Percentiles rank a stretch among this genome's conserved stretches.
phyloP scores from a whole-genome alignment of 2,888 invertebrate genomes.

The Poecilus cupreus region DNA sequence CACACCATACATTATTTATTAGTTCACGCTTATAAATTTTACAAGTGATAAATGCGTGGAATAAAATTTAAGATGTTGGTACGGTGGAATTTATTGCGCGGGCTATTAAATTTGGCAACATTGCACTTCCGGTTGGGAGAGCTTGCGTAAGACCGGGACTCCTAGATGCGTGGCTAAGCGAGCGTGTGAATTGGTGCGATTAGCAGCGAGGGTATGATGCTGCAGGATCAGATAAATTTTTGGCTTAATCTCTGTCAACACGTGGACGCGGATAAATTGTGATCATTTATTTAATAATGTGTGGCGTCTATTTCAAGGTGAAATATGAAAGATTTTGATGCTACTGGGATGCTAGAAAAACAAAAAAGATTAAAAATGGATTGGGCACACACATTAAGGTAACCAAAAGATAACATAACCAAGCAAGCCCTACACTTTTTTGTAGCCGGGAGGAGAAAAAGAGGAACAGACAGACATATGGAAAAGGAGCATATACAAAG shows the following conservation, averaged over 20 bases:
- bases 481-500: no score
- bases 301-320: background rate
- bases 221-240: conserved; percentile 17
- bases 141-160: background rate
- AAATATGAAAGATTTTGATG: no score
- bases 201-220: background rate
- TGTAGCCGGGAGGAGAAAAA: no score
- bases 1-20: conserved; percentile 22
- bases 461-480: no score
- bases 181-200: conserved; percentile 16
- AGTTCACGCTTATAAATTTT: conserved; percentile 31
- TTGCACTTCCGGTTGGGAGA: background rate
- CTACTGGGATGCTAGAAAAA: no score
- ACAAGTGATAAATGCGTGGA: conserved; percentile 13
- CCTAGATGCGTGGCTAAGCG: conserved; percentile 17
- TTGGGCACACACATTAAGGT: no score
- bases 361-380: no score
- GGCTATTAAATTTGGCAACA: conserved; percentile 35
- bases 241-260: conserved; percentile 17
- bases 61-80: conserved; percentile 26
- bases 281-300: background rate
- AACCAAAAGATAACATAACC: no score
- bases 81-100: conserved; percentile 1
- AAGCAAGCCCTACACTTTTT: no score
- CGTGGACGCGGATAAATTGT: background rate